Evolutionary conservation across 2,797 vertebrate species (phyloP).

Genomic region (Tiaroga cobitis): DNA sequence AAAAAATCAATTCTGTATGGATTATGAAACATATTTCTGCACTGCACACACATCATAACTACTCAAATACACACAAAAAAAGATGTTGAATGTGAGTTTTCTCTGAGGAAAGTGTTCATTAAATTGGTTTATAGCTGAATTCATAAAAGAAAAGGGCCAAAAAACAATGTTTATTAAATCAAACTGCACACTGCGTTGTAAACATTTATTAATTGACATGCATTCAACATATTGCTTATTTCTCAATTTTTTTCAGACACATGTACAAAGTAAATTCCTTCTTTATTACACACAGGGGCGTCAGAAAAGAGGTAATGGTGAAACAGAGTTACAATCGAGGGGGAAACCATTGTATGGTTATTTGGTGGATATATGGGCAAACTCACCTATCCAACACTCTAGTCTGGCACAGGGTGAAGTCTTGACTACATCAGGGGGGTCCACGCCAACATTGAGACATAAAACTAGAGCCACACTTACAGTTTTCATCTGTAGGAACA

Average conservation of each 20-base stretch:
- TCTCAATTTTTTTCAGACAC: not conserved
- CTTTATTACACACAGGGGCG: not conserved
- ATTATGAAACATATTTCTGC: conserved; percentile 61
- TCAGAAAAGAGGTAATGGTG: not conserved
- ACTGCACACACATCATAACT: conserved; percentile 54
- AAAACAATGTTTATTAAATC: not conserved
- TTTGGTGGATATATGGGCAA: not conserved
- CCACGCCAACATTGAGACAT: conserved; percentile 97
- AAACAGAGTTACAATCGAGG: not conserved
- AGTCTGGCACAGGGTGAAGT: conserved; percentile 95
- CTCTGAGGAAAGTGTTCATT: not conserved
- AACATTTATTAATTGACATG: not conserved
- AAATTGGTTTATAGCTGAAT: conserved; percentile 6
- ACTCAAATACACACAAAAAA: conserved; percentile 22
- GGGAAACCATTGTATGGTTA: not conserved
- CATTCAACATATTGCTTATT: not conserved
- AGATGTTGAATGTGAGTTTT: conserved; percentile 54
- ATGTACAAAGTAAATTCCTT: not conserved
- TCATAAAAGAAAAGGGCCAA: not conserved
- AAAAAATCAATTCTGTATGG: conserved; percentile 61
- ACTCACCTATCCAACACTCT: conserved; percentile 98
- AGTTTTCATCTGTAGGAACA: conserved; percentile 92
- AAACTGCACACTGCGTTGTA: not conserved
- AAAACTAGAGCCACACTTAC: conserved; percentile 97
- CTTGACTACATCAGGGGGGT: conserved; percentile 98